Evolutionary conservation across 2,113 vertebrate genomes (phyloP).

Genomic region (Vidua chalybeata): DNA sequence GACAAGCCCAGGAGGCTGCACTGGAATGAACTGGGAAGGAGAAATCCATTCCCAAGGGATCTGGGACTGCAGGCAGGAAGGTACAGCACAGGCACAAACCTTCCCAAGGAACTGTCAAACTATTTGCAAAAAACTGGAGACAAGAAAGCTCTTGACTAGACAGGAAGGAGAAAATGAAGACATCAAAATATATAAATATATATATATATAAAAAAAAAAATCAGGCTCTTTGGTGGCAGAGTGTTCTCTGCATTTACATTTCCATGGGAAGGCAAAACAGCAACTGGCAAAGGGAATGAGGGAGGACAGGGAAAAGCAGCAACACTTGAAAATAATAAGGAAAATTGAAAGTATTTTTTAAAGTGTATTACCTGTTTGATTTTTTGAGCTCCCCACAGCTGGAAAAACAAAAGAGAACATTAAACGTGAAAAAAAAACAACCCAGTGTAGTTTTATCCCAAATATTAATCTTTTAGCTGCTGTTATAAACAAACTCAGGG

Average conservation of each 20-base stretch:
- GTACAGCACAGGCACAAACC: neutral
- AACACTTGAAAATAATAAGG: neutral
- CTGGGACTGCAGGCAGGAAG: neutral
- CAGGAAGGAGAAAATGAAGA: conserved; percentile 46
- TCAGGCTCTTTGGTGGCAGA: conserved; percentile 1
- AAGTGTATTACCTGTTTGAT: conserved; percentile 85
- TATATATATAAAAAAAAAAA: neutral
- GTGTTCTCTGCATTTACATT: conserved; percentile 28
- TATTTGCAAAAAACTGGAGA: conserved; percentile 25
- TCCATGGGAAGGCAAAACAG: conserved; percentile 27
- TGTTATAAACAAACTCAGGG: neutral
- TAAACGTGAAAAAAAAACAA: neutral
- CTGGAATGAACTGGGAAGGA: neutral
- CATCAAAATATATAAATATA: conserved; percentile 55
- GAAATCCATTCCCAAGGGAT: neutral
- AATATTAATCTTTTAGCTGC: neutral
- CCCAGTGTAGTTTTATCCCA: neutral
- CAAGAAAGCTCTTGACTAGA: conserved; percentile 34
- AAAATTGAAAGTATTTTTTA: neutral
- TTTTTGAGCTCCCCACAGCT: conserved; percentile 95
- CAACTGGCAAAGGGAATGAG: conserved; percentile 10
- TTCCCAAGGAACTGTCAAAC: conserved; percentile 47
- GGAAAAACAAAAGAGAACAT: conserved; percentile 20
- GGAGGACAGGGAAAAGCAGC: neutral
- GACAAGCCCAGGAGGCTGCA: neutral